Conservation (phyloP, 2,113 vertebrate species). For the Peromyscus leucopus region DNA sequence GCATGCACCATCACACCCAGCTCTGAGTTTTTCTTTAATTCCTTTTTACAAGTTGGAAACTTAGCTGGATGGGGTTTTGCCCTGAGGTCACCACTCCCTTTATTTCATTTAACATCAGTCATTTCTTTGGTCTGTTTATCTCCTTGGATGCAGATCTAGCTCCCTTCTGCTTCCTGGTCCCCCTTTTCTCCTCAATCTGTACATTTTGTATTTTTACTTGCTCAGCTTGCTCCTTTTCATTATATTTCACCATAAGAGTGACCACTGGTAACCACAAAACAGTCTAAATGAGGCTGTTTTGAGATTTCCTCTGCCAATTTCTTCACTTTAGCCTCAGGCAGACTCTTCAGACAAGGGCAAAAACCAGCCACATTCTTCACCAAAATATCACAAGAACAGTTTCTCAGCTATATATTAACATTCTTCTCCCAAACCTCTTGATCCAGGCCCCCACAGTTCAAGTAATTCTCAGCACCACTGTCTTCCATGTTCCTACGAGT, state of each 20-base stretch:
- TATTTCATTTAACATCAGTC: background rate
- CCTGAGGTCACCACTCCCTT: background rate
- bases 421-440: background rate
- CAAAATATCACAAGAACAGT: background rate
- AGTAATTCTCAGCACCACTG: background rate
- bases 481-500: background rate
- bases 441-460: background rate
- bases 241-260: background rate
- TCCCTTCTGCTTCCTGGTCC: background rate
- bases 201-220: background rate
- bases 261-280: background rate
- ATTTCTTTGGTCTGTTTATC: background rate
- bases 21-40: background rate
- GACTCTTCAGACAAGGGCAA: background rate
- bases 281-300: background rate
- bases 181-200: background rate
- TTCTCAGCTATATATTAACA: background rate
- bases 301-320: background rate
- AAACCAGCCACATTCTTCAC: background rate
- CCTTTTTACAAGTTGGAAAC: background rate
- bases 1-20: background rate
- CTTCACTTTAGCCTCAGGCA: background rate
- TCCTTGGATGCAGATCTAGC: background rate
- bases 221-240: background rate
- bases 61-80: background rate